Evolutionary conservation across 37 sponge, comb jelly and placozoan genomes (phyloP), one percentile per base, ranked within the genome.

Genomic region (Hormiphora californensis): DNA sequence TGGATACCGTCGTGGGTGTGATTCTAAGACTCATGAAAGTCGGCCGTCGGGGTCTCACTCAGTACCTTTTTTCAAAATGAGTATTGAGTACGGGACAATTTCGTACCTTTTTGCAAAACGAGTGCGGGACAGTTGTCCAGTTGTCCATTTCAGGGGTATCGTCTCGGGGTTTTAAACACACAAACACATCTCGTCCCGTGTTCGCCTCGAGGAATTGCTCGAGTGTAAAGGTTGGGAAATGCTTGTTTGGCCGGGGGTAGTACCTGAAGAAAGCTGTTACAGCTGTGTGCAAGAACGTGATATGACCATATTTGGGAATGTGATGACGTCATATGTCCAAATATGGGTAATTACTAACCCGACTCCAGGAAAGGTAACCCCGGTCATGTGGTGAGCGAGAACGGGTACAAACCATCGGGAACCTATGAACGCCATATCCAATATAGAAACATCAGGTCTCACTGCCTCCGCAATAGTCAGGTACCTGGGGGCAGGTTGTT

Each of bases 111-210:
- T 37, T 7, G 43, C 5, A 73, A 46, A 73, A 39, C n/a, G n/a
- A 0, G 27, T 40, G n/a, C n/a, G n/a, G n/a, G n/a, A n/a, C n/a
- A n/a, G n/a, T n/a, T n/a, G n/a, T n/a, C n/a, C n/a, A n/a, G n/a
- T n/a, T n/a, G n/a, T n/a, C n/a, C n/a, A n/a, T n/a, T n/a, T n/a
- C n/a, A n/a, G n/a, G n/a, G 81, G 40, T 46, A 3, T 43, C 44
- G 43, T 19, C 27, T 9, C 81, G 81, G 5, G 81, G 81, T 33
- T 73, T 73, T 1, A 73, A 28, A 73, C 81, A 73, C 81, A 73
- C 81, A 19, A 73, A 73, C 17, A 73, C 81, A 28, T 43, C 46
- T 73, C 81, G 3, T 1, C 46, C 25, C 39, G 43, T 22, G 44
- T 73, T 73, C 46, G 35, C 39, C 4, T 73, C 81, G 4, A 73